Base-by-base conservation (phyloP, 2,113 vertebrate genomes). In the Malurus cyaneus region DNA sequence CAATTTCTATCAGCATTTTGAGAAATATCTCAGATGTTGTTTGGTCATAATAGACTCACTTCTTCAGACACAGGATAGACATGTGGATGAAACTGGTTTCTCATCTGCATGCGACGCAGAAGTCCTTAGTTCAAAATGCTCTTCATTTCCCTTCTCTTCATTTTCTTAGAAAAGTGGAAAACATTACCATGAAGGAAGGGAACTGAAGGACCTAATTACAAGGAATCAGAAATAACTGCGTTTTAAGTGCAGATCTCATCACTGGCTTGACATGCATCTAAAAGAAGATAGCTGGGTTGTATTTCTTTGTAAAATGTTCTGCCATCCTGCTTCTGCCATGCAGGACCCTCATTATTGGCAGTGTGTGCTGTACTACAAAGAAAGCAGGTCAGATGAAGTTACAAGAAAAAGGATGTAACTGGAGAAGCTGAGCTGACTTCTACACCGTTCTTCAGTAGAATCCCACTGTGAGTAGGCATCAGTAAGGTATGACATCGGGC, bases 151-250 rank as follows among this genome's bases (percentile, higher is more conserved):
- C 47, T 70, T 83, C 39, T 67, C 21, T 52, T 74, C n/a, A 28
- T 89, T 61, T 70, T 77, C 77, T 64, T 36, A 59, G 56, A 62
- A 81, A 88, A 92, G 78, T 46, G 18, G 31, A 84, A 91, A 79
- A 87, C 5, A 1, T 76, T 72, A 53, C 36, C 11, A 49, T 28
- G 50, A 81, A 94, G n/a, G 12, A 57, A 60, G 44, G 65, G 53
- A 84, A 53, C n/a, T 72, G 62, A 79, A 81, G 53, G 39, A 89
- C 39, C 36, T 59, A 91, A 86, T 18, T 54, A 19, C 61, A 71
- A 61, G 46, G 34, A 66, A 54, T 88, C 52, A 62, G 61, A 23
- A 50, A 74, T 20, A 41, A 82, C 76, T 67, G 39, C 61, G 57
- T 82, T 67, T 66, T 36, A 53, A 86, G 34, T 61, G 18, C 28